Conservation (phyloP, 2,888 invertebrate species). For the Synergus japonicus region DNA sequence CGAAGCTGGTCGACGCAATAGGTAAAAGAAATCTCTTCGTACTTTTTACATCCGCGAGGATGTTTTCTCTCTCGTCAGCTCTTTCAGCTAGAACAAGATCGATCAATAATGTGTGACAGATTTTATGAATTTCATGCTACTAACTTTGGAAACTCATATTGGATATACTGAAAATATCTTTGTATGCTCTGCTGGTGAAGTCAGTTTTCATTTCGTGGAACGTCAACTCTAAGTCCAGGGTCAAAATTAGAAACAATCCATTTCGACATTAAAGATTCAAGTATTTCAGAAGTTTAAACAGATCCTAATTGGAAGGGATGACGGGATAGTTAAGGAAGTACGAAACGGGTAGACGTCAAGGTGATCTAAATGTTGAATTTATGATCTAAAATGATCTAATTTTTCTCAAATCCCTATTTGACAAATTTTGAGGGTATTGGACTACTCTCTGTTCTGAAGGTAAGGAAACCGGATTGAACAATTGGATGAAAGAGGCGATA, state of each 20-base stretch:
- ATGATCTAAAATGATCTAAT: no score
- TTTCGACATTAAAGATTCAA: slow-evolving; percentile 8
- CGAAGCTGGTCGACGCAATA: slow-evolving; percentile 43
- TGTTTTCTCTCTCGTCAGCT: not conserved
- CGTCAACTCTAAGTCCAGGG: not conserved
- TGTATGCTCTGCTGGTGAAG: not conserved
- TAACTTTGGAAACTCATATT: not conserved
- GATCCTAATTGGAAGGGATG: not conserved
- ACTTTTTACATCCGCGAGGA: slow-evolving; percentile 30
- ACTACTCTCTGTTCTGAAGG: not conserved
- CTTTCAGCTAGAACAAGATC: slow-evolving; percentile 11
- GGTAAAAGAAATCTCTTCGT: slow-evolving; percentile 39
- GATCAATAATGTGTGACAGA: slow-evolving; percentile 39
- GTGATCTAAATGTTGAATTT: not conserved
- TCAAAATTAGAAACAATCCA: not conserved
- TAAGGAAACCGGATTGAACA: not conserved
- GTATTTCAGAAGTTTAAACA: slow-evolving; percentile 25
- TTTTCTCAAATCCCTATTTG: no score
- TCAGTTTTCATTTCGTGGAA: not conserved
- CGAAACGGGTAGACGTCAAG: not conserved
- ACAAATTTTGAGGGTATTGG: not conserved
- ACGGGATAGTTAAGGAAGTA: slow-evolving; percentile 5
- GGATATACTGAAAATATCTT: slow-evolving; percentile 13
- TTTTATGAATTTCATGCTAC: slow-evolving; percentile 10
- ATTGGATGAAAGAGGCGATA: slow-evolving; percentile 15